Evolutionary conservation across 2,797 vertebrate species (phyloP).

Genomic region (Odontamblyopus rebecca): DNA sequence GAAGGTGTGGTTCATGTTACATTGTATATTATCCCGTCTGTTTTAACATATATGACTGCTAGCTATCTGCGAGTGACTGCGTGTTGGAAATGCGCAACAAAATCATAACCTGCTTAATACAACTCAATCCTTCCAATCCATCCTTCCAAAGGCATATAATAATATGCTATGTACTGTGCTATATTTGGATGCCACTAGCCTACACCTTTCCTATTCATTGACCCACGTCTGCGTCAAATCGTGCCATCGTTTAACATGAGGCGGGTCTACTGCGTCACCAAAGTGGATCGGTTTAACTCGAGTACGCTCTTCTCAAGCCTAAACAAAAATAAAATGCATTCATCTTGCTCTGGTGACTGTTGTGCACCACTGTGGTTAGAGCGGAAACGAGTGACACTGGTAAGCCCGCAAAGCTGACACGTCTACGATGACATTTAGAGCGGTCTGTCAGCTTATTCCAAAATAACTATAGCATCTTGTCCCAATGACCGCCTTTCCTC

Average conservation of each 20-base stretch:
- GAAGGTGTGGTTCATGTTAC: conserved; percentile 78
- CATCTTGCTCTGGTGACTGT: no score
- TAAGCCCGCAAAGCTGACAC: not conserved
- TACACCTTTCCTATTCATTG: not conserved
- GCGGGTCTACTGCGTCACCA: not conserved
- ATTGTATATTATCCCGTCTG: not conserved
- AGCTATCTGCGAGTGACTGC: not conserved
- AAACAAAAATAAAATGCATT: not conserved
- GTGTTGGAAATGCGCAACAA: not conserved
- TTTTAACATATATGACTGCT: not conserved
- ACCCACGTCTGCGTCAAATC: conserved; percentile 61
- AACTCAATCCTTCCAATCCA: no score
- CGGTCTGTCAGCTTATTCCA: not conserved
- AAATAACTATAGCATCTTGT: not conserved
- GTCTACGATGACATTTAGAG: not conserved
- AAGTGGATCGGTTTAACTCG: no score
- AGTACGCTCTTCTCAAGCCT: not conserved
- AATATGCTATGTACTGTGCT: not conserved
- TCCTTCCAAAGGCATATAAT: not conserved
- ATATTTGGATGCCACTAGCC: not conserved
- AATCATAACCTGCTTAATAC: not conserved
- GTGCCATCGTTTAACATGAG: not conserved
- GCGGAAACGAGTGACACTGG: not conserved
- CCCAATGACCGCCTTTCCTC: not conserved
- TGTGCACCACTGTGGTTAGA: no score